Conservation (phyloP, 2,113 vertebrate species). For the Ochotona princeps region DNA sequence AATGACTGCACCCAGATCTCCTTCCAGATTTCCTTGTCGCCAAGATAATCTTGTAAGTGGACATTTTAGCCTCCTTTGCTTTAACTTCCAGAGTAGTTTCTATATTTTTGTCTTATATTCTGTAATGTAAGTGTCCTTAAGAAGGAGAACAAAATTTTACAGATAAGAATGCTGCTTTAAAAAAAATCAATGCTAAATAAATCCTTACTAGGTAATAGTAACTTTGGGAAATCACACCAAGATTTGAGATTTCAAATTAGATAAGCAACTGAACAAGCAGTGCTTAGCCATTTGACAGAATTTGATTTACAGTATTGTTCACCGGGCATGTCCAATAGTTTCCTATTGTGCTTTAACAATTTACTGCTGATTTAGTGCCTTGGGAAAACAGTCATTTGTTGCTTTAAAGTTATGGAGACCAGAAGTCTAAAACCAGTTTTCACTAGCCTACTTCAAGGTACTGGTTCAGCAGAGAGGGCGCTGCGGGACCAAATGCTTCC, state of each 20-base stretch:
- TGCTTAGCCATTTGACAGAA: neutral
- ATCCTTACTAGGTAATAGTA: neutral
- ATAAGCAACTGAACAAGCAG: neutral
- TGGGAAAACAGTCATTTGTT: neutral
- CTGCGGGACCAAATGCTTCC: neutral
- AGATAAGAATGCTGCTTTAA: neutral
- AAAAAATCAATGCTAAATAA: neutral
- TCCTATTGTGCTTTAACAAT: neutral
- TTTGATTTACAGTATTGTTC: neutral
- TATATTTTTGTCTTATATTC: neutral
- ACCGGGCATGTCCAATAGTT: neutral
- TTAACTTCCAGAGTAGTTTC: neutral
- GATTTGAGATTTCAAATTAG: neutral
- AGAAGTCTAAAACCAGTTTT: neutral
- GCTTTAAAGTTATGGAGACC: neutral
- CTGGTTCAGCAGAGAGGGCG: neutral
- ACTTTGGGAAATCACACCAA: neutral
- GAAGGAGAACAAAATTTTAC: slow-evolving; percentile 1
- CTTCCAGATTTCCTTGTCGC: neutral
- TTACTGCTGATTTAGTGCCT: neutral
- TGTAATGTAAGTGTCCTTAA: neutral
- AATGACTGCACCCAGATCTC: neutral
- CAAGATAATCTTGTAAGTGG: neutral
- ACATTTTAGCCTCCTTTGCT: neutral
- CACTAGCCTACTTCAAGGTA: neutral